Base-by-base conservation (phyloP, 2,113 vertebrate genomes). In the Catharus bicknelli region DNA sequence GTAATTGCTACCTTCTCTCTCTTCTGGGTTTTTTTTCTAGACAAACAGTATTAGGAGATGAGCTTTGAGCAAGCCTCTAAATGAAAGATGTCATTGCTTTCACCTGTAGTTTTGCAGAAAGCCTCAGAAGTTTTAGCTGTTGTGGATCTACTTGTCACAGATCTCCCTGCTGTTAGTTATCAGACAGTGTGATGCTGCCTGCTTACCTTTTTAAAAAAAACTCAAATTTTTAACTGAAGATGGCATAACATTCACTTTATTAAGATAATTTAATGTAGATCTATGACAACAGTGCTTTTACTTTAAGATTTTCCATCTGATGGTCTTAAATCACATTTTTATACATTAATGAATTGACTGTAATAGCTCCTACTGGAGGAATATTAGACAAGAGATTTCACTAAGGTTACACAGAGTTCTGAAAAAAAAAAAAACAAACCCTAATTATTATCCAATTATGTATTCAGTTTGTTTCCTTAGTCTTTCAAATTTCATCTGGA, bases 1-100 rank as follows among this genome's bases (percentile, higher is more conserved):
- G 94, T 96, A 96, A 96, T 96, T 96, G 95, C 95, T 94, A 86
- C 91, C 77, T 94, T 92, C 81, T 79, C 45, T 90, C 70, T 88
- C 78, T 78, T 51, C 45, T 81, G 50, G 10, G 5, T 11, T 23
- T 23, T 17, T 19, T 34, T 40, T 25, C 38, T 57, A 94, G 53
- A 92, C 61, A 94, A 88, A 95, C 64, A 84, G 51, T 73, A 77
- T 80, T 94, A 89, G 74, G 55, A 90, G 69, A 90, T 89, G 88
- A 83, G 87, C 78, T 96, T 84, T 84, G 89, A 90, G 89, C 82
- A 93, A 88, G 78, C 50, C 68, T 95, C 48, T 94, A 83, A 93
- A 90, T 94, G 86, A 96, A 95, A 93, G 69, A 62, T 88, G 88
- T 38, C 83, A 89, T 81, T 94, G 68, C 34, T 95, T 95, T 95